These are phyloP conservation scores for Elgaria multicarinata DNA, from an alignment of 2,113 vertebrate genomes.

Conservation along the genomic window DNA sequence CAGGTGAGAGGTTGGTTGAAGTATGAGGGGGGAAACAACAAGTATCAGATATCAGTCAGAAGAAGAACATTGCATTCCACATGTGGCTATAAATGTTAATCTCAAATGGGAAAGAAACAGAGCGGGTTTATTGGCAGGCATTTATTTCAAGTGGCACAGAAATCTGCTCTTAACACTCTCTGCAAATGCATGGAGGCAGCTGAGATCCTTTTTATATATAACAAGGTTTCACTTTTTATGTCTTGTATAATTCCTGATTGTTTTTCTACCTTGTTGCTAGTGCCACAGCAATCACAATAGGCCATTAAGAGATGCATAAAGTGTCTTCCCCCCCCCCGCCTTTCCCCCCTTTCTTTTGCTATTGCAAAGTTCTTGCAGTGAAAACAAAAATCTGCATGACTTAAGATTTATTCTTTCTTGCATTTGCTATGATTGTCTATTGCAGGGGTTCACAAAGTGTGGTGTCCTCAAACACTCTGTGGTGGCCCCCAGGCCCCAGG, in stretches of 20 bases:
- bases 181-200: constrained; percentile 26
- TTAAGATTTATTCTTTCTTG: background rate
- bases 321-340: fast-evolving
- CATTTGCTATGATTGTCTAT: background rate
- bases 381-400: background rate
- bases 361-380: background rate
- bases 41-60: constrained; percentile 21
- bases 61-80: constrained; percentile 20
- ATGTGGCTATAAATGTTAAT: constrained; percentile 28
- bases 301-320: constrained; percentile 10
- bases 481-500: no score
- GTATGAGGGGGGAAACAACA: background rate
- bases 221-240: constrained; percentile 38
- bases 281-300: constrained; percentile 16
- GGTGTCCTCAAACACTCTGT: no score
- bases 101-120: constrained; percentile 26
- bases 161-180: constrained; percentile 33
- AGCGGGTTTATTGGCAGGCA: constrained; percentile 50
- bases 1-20: background rate
- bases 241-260: constrained; percentile 40
- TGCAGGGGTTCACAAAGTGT: no score
- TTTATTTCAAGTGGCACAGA: constrained; percentile 51
- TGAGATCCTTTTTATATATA: constrained; percentile 40
- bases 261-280: constrained; percentile 41
- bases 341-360: background rate